Conservation (phyloP, 2,888 invertebrate species). For the Tupiocoris notatus region DNA sequence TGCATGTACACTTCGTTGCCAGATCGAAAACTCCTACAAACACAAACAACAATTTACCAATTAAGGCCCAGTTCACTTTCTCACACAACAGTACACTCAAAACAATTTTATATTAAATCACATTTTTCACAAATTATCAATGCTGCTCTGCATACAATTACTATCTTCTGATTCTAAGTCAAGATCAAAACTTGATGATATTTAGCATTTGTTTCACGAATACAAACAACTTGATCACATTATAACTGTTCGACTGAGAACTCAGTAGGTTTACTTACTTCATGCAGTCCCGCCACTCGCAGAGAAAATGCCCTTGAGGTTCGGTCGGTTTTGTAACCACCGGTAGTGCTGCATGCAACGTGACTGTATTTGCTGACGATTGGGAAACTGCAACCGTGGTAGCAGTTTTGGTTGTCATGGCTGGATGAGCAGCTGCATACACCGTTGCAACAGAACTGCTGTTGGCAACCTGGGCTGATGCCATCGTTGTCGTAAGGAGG, state of each 20-base stretch:
- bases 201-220: too few species aligned
- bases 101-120: background rate
- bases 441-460: conserved; percentile 16
- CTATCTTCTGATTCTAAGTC: too few species aligned
- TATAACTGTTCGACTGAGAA: too few species aligned
- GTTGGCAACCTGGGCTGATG: conserved; percentile 46
- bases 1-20: conserved; percentile 82
- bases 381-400: conserved; percentile 36
- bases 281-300: conserved; percentile 92
- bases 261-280: conserved; percentile 58
- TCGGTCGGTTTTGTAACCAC: conserved; percentile 27
- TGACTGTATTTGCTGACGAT: conserved; percentile 8
- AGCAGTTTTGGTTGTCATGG: conserved; percentile 44
- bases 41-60: too few species aligned
- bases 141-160: too few species aligned
- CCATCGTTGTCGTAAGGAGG: conserved; percentile 50
- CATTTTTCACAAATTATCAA: background rate
- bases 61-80: background rate
- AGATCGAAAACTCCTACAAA: conserved; percentile 66
- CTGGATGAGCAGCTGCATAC: conserved; percentile 47
- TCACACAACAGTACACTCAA: background rate
- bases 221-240: too few species aligned
- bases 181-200: too few species aligned
- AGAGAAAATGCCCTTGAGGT: conserved; percentile 57
- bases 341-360: conserved; percentile 10